These are phyloP conservation scores for Linurgus olivaceus DNA, from an alignment of 2,797 vertebrate species.

Conservation along the genomic window DNA sequence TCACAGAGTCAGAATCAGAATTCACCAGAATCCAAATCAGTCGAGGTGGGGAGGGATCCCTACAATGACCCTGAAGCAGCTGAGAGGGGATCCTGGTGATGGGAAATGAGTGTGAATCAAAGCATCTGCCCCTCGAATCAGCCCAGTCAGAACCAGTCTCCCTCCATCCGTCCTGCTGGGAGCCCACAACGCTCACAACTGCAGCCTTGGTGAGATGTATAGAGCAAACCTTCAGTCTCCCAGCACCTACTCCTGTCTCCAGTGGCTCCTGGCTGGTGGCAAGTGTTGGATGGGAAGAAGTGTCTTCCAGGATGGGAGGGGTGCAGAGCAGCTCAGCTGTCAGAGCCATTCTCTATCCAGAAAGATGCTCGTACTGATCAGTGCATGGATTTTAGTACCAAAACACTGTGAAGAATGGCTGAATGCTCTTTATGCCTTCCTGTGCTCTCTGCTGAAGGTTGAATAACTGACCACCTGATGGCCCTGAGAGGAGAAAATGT, in stretches of 20 bases:
- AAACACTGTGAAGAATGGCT: not conserved
- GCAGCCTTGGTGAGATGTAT: rapidly evolving
- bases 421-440: not conserved
- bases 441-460: not conserved
- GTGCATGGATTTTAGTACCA: not conserved
- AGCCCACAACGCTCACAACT: not conserved
- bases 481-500: not conserved
- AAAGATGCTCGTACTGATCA: not conserved
- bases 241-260: not conserved
- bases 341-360: not conserved
- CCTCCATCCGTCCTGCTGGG: not conserved
- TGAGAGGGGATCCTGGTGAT: not conserved
- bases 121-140: not conserved
- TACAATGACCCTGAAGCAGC: not conserved
- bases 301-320: not conserved
- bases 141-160: rapidly evolving
- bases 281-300: not conserved
- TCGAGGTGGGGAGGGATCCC: not conserved
- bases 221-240: not conserved
- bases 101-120: not conserved
- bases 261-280: not conserved
- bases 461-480: not conserved
- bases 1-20: not conserved
- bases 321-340: not conserved
- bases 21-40: not conserved